A percentile compares a stretch with the other conserved stretches of the same genome.
These are phyloP conservation scores for Coluber constrictor DNA, from an alignment of 2,797 vertebrate genomes.

Conservation along the genomic window DNA sequence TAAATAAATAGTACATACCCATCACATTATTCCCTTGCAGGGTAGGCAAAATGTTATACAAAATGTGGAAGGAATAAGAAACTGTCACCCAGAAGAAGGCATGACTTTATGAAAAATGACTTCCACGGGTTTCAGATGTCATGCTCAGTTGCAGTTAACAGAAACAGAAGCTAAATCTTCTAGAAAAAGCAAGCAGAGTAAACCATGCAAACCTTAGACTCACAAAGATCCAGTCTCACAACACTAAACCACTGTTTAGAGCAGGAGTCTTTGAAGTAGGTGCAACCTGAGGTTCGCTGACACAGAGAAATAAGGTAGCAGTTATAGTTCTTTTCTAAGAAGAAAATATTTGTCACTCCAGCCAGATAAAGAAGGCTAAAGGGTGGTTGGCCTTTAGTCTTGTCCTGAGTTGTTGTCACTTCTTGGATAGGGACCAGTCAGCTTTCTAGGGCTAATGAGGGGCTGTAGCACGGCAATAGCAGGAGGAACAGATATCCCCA, in stretches of 20 bases:
- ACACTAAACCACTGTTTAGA: background rate
- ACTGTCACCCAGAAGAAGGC: background rate
- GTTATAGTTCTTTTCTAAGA: background rate
- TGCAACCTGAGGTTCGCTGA: background rate
- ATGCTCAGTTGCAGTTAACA: background rate
- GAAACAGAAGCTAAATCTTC: background rate
- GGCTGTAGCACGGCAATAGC: background rate
- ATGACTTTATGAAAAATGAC: background rate
- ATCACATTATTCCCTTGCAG: background rate
- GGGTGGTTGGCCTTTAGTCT: background rate
- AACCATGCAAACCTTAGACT: background rate
- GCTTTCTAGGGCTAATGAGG: background rate
- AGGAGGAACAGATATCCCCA: background rate
- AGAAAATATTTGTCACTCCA: background rate
- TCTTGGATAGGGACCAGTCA: background rate
- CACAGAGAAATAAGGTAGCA: background rate
- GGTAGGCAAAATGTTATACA: background rate
- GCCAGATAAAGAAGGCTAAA: background rate
- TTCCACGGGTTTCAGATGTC: background rate
- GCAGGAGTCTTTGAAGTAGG: background rate
- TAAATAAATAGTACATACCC: background rate
- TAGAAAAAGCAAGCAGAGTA: background rate
- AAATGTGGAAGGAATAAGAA: background rate
- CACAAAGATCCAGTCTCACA: background rate
- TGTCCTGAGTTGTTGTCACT: background rate